Percentiles rank a stretch among this genome's conserved stretches.
These are phyloP conservation scores for Cherax destructor DNA, from an alignment of 1,140 invertebrate species.

Conservation along the genomic window DNA sequence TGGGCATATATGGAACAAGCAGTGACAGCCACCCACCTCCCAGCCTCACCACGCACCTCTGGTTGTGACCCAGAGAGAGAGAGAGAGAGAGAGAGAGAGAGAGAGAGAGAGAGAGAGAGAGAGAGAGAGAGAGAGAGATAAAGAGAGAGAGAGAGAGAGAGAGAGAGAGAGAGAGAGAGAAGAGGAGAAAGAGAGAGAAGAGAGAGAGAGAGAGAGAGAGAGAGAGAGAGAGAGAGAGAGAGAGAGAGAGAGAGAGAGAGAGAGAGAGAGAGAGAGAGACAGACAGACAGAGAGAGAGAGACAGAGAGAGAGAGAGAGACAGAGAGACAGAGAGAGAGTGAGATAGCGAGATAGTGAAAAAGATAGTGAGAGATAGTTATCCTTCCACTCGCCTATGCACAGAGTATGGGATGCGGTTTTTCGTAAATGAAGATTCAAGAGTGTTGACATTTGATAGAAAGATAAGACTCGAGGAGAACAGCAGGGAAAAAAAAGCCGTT, in stretches of 20 bases:
- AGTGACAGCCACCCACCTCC: not conserved
- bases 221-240: not conserved
- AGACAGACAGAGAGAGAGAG: not conserved
- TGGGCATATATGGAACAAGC: conserved; percentile 6
- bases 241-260: not conserved
- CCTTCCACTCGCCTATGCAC: too few relatives aligned
- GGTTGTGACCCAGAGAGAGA: too few relatives aligned
- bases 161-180: not conserved
- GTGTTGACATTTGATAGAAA: too few relatives aligned
- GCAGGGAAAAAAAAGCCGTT: too few relatives aligned
- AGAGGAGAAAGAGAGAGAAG: not conserved
- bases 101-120: not conserved
- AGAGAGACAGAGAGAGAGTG: not conserved
- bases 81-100: not conserved
- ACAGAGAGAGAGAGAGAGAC: not conserved
- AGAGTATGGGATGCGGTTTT: too few relatives aligned
- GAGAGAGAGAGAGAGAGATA: not conserved
- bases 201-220: not conserved
- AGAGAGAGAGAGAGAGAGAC: not conserved
- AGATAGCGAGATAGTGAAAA: not conserved
- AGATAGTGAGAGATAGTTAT: too few relatives aligned
- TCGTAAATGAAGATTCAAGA: too few relatives aligned
- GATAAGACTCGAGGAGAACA: too few relatives aligned
- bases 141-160: not conserved
- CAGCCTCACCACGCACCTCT: not conserved